A percentile compares a stretch with the other conserved stretches of the same genome.
phyloP scores from a whole-genome alignment of 1,140 invertebrate species.

The Lerema accius region DNA sequence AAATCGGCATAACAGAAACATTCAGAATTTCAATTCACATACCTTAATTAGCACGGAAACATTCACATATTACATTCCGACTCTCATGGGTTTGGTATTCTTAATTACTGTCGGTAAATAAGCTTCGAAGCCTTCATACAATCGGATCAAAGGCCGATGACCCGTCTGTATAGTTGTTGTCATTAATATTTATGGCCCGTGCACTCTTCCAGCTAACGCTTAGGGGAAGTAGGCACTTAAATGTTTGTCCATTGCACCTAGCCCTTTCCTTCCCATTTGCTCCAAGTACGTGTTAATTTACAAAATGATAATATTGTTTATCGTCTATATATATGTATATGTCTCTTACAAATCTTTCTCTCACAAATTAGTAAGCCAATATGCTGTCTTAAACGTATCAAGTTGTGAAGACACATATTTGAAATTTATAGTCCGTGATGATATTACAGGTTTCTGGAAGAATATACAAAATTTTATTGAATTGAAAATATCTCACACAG shows the following conservation, averaged over 20 bases:
- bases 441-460: no score
- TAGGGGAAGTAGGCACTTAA: constrained; percentile 61
- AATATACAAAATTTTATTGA: no score
- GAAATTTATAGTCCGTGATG: no score
- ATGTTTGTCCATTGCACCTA: constrained; percentile 55
- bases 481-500: no score
- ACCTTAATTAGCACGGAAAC: constrained; percentile 10
- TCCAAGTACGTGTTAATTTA: constrained; percentile 47
- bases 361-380: neutral
- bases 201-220: constrained; percentile 60
- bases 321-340: constrained; percentile 10
- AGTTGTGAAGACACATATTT: no score
- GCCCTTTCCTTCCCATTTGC: constrained; percentile 39
- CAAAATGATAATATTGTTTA: constrained; percentile 21
- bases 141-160: constrained; percentile 74
- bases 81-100: constrained; percentile 57
- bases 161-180: constrained; percentile 62
- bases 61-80: constrained; percentile 57
- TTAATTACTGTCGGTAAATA: constrained; percentile 68
- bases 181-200: constrained; percentile 75
- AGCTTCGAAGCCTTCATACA: constrained; percentile 55
- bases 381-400: constrained; percentile 8
- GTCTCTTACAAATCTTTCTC: no score
- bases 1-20: neutral
- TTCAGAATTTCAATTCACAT: neutral